These are phyloP conservation scores for Nanorana parkeri DNA, from an alignment of 2,113 vertebrate genomes.

Conservation along the genomic window DNA sequence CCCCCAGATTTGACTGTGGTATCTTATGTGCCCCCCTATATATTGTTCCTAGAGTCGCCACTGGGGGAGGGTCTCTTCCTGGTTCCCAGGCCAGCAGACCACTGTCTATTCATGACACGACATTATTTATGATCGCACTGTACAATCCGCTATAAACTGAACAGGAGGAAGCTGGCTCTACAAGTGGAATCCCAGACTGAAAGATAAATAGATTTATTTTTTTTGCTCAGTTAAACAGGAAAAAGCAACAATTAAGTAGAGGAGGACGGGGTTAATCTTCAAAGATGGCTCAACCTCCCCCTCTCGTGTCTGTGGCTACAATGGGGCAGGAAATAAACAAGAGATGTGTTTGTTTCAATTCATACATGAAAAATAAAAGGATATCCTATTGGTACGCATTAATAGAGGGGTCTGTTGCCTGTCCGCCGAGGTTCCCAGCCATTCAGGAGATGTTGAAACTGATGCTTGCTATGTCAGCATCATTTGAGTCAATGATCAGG, in stretches of 20 bases:
- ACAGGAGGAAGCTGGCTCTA: neutral
- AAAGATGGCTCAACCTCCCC: conserved; percentile 53
- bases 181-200: conserved; percentile 23
- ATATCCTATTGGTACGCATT: conserved; percentile 68
- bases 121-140: neutral
- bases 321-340: conserved; percentile 79
- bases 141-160: neutral
- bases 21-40: too few relatives aligned
- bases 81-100: conserved; percentile 36
- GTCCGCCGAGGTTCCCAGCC: conserved; percentile 1
- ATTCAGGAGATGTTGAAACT: neutral
- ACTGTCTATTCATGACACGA: conserved; percentile 1
- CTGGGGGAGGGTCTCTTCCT: conserved; percentile 31
- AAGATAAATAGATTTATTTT: conserved; percentile 35
- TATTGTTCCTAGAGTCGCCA: too few relatives aligned
- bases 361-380: conserved; percentile 75
- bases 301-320: conserved; percentile 65
- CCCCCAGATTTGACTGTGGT: too few relatives aligned
- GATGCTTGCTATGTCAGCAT: too few relatives aligned
- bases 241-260: conserved; percentile 57
- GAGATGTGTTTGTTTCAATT: conserved; percentile 72
- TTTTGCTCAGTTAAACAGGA: conserved; percentile 49
- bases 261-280: conserved; percentile 65
- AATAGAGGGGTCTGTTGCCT: conserved; percentile 30
- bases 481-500: too few relatives aligned